Conservation (phyloP, 2,888 invertebrate genomes). For the Yponomeuta plumbellus region DNA sequence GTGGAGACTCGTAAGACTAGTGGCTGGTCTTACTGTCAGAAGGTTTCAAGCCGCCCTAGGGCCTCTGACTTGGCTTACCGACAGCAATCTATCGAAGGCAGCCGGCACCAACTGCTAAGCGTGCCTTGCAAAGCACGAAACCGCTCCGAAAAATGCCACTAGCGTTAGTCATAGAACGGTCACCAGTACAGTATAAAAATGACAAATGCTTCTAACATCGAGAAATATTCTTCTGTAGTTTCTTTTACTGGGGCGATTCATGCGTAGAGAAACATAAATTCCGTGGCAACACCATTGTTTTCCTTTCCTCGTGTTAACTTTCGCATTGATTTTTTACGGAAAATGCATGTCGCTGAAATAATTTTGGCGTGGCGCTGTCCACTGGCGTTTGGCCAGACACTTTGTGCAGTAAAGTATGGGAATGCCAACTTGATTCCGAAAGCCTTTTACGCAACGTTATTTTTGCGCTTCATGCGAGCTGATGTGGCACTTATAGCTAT, state of each 20-base stretch:
- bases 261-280: constrained; percentile 12
- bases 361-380: constrained; percentile 49
- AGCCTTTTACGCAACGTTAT: constrained; percentile 7
- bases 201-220: too few species aligned
- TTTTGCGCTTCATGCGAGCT: constrained; percentile 2
- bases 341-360: constrained; percentile 40
- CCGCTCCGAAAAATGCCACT: too few species aligned
- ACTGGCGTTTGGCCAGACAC: constrained; percentile 45
- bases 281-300: constrained; percentile 10
- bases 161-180: too few species aligned
- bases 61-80: too few species aligned
- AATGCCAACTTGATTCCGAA: background rate
- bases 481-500: background rate
- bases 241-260: background rate
- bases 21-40: too few species aligned
- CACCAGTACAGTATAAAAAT: too few species aligned
- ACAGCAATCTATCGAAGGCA: too few species aligned
- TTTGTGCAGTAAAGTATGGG: constrained; percentile 21
- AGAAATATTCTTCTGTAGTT: background rate
- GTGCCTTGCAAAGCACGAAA: too few species aligned
- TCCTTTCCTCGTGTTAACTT: constrained; percentile 14
- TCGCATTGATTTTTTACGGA: constrained; percentile 31
- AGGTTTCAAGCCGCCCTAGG: too few species aligned
- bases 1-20: too few species aligned
- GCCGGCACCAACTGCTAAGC: too few species aligned